These are phyloP conservation scores for Herpailurus yagouaroundi DNA, from an alignment of 2,113 vertebrate genomes.

Conservation along the genomic window DNA sequence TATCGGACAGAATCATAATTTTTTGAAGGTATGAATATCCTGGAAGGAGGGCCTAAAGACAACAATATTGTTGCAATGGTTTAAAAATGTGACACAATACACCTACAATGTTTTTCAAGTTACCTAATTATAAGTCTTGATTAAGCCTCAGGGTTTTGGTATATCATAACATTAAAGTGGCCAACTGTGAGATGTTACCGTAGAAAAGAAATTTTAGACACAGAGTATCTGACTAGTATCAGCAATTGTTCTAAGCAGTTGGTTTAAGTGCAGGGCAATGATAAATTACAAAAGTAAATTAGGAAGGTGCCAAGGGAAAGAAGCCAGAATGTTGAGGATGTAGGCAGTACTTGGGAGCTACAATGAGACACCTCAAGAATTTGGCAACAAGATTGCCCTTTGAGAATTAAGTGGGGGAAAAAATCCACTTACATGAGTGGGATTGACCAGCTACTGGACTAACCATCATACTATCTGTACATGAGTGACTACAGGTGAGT, in stretches of 20 bases:
- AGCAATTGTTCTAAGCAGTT: not conserved
- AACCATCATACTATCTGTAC: not conserved
- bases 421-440: not conserved
- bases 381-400: not conserved
- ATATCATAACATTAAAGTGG: not conserved
- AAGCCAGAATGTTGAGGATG: not conserved
- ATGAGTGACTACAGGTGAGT: not conserved
- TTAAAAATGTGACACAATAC: constrained; percentile 14
- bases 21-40: not conserved
- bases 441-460: not conserved
- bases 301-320: not conserved
- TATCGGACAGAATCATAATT: not conserved
- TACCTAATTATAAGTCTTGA: not conserved
- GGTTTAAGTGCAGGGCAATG: not conserved
- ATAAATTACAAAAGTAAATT: not conserved
- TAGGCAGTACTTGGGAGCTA: not conserved
- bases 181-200: not conserved
- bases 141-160: not conserved
- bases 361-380: not conserved
- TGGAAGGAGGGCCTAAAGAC: not conserved
- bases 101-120: not conserved
- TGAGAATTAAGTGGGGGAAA: not conserved
- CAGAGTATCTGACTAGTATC: not conserved
- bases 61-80: not conserved
- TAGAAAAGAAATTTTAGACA: not conserved